Evolutionary conservation across 2,797 vertebrate genomes (phyloP).

Genomic region (Columba guinea): DNA sequence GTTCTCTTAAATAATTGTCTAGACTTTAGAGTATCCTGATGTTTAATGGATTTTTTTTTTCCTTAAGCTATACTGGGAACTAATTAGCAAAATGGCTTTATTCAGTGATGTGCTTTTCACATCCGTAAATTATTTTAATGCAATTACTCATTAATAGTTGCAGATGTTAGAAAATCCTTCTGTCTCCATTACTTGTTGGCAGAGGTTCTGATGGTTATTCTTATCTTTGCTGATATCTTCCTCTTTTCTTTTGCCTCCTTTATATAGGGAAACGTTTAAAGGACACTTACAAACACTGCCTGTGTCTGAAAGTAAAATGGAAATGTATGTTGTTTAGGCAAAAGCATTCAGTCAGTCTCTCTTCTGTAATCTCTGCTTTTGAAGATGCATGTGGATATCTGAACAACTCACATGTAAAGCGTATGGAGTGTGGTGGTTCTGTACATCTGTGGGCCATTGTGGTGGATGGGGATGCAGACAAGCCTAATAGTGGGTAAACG

Average conservation of each 20-base stretch:
- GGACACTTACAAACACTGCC: neutral
- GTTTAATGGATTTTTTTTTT: neutral
- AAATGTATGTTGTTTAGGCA: neutral
- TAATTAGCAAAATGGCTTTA: neutral
- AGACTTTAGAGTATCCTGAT: neutral
- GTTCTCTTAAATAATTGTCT: neutral
- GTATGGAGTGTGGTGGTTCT: neutral
- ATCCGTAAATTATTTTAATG: neutral
- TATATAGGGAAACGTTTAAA: neutral
- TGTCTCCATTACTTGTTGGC: conserved; percentile 18
- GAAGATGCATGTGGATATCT: conserved; percentile 47
- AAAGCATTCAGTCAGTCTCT: neutral
- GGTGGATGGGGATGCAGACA: neutral
- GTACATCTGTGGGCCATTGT: conserved; percentile 23
- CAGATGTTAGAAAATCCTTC: conserved; percentile 40
- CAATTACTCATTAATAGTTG: neutral
- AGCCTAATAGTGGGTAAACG: neutral
- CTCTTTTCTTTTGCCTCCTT: neutral
- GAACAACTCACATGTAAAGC: neutral
- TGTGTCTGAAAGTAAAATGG: neutral
- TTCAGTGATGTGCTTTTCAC: neutral
- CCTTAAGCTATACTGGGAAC: neutral
- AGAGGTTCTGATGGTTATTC: conserved; percentile 45
- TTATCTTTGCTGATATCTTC: conserved; percentile 39
- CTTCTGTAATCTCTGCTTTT: conserved; percentile 32